Evolutionary conservation across 2,888 invertebrate species (phyloP), one percentile per base, ranked within the genome.

Genomic region (Pollenia griseotomentosa): DNA sequence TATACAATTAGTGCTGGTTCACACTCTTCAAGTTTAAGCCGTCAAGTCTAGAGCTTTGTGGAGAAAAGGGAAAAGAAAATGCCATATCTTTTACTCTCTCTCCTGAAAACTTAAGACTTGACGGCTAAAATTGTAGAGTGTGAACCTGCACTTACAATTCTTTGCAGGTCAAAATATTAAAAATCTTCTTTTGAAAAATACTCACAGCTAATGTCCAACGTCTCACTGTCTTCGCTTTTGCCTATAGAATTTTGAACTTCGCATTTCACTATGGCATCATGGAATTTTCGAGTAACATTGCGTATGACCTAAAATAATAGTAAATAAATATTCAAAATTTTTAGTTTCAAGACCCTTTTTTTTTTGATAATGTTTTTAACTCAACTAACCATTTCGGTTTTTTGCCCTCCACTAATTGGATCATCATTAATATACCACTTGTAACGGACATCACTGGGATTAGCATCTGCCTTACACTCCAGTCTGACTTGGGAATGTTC

Each of bases 201-300:
- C 98, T 97, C 95, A 98, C 98, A 98, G 91, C 97, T 96, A 77
- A 99, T 96, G 93, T 97, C 97, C 90, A 99, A 94, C 0, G 96
- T 96, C 93, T 97, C 96, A 59, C 97, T 96, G 90, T 97, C 97
- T 92, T 97, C 97, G 90, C 97, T 97, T 91, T 97, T 97, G 14
- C 98, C 99, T n/a, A 99, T 97, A 14, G 96, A 95, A 93, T 99
- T 99, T 92, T 96, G 96, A 2, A 97, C 98, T 92, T 97, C 97
- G 93, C 99, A 99, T 92, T 97, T 97, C 87, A 99, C 96, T 78
- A 96, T 96, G 40, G 97, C 96, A 89, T 97, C 97, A 93, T 98
- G 97, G 91, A 96, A 96, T 90, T 96, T 96, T 87, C 98, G 95
- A 44, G 97, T 96, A 71, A 98, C 96, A 92, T 97, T 97, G 91